Evolutionary conservation across 2,113 vertebrate species (phyloP).

Genomic region (Malurus melanocephalus): DNA sequence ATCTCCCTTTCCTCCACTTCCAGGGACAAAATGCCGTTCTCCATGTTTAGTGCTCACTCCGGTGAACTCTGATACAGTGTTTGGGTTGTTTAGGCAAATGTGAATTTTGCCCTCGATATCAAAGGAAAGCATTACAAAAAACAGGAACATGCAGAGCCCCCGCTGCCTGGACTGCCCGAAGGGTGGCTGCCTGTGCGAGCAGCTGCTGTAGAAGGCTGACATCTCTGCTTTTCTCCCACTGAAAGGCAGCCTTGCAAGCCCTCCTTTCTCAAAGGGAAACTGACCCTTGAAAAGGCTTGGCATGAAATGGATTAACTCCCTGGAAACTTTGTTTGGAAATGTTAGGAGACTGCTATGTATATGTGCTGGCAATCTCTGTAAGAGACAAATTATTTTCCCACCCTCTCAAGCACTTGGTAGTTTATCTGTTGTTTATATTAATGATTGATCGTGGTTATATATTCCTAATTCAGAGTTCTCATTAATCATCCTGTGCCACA

Average conservation of each 20-base stretch:
- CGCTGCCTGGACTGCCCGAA: not conserved
- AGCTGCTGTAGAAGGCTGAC: not conserved
- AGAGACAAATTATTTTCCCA: slow-evolving; percentile 64
- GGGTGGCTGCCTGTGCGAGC: not conserved
- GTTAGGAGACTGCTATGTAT: slow-evolving; percentile 32
- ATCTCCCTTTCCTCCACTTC: not conserved
- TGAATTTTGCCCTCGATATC: not conserved
- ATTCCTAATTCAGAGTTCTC: slow-evolving; percentile 24
- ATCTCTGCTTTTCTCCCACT: not conserved
- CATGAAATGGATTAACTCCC: slow-evolving; percentile 40
- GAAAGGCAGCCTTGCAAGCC: not conserved
- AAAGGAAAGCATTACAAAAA: not conserved
- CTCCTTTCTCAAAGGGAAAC: not conserved
- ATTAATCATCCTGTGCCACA: slow-evolving; percentile 37
- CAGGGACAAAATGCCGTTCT: not conserved
- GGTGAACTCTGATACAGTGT: not conserved
- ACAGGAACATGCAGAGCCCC: not conserved
- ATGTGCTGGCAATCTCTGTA: not conserved
- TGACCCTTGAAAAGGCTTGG: slow-evolving; percentile 29
- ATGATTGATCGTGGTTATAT: slow-evolving; percentile 45
- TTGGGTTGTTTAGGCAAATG: not conserved
- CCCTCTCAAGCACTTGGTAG: slow-evolving; percentile 55
- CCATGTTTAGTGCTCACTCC: not conserved
- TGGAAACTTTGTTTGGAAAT: slow-evolving; percentile 53
- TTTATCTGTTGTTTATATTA: slow-evolving; percentile 62